A percentile compares a stretch with the other conserved stretches of the same genome.
phyloP scores from a whole-genome alignment of 2,797 vertebrate genomes.

The Rhinogobio ventralis region DNA sequence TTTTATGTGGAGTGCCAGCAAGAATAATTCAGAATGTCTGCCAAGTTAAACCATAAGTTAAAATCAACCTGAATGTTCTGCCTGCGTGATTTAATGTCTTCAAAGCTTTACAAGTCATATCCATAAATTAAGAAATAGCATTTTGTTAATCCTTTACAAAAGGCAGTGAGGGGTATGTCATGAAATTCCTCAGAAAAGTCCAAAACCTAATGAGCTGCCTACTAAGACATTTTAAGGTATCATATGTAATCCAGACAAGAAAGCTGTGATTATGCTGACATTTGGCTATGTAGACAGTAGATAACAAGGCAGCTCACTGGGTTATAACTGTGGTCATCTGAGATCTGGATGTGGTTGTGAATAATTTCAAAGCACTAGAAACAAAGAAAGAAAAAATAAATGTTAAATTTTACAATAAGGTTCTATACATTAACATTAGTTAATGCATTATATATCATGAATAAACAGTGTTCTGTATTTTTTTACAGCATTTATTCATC shows the following conservation, averaged over 20 bases:
- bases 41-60: conserved; percentile 29
- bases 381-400: background rate
- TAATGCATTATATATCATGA: background rate
- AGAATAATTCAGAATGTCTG: conserved; percentile 33
- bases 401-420: background rate
- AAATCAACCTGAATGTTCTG: conserved; percentile 9
- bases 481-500: background rate
- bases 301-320: background rate
- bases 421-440: conserved; percentile 4
- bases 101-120: conserved; percentile 4
- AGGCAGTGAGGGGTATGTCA: background rate
- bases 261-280: background rate
- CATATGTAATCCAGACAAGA: background rate
- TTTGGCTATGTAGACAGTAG: background rate
- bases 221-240: background rate
- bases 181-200: conserved; percentile 13
- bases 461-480: background rate
- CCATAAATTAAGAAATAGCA: conserved; percentile 6
- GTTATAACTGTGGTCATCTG: background rate
- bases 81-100: conserved; percentile 9
- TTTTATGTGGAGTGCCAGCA: conserved; percentile 34
- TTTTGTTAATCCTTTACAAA: background rate
- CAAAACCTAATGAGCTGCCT: conserved; percentile 24
- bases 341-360: background rate
- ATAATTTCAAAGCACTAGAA: background rate